phyloP scores from a whole-genome alignment of 2,888 invertebrate species.

The Argyresthia goedartella region DNA sequence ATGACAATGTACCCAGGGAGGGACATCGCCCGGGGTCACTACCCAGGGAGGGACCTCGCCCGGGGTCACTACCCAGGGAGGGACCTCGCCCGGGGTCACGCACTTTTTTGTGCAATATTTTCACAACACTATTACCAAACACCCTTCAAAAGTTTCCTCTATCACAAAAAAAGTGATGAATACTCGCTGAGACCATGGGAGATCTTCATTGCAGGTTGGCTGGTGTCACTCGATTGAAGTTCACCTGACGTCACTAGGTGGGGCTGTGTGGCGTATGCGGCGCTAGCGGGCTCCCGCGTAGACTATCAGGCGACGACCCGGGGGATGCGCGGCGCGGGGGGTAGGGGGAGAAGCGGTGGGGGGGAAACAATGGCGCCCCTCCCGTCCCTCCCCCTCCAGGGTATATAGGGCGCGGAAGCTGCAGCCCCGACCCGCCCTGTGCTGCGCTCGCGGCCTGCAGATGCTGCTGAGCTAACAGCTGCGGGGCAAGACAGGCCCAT shows the following conservation, averaged over 20 bases:
- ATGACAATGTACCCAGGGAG: background rate
- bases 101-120: background rate
- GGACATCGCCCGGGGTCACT: background rate
- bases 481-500: slow-evolving; percentile 78
- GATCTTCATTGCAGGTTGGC: background rate
- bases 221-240: too few relatives aligned
- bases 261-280: slow-evolving; percentile 59
- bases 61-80: background rate
- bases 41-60: background rate
- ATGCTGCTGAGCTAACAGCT: slow-evolving; percentile 76
- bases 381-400: slow-evolving; percentile 36
- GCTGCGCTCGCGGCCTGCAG: slow-evolving; percentile 53
- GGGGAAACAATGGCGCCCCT: slow-evolving; percentile 18
- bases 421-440: slow-evolving; percentile 44
- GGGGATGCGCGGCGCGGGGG: slow-evolving; percentile 62
- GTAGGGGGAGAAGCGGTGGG: slow-evolving; percentile 73
- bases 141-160: background rate
- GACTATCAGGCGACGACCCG: slow-evolving; percentile 73
- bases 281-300: slow-evolving; percentile 59
- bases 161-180: background rate
- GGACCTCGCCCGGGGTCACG: background rate
- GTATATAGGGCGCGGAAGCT: slow-evolving; percentile 63
- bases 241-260: slow-evolving; percentile 43
- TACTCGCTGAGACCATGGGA: background rate
- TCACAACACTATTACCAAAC: background rate